Base-by-base conservation (phyloP, 2,113 vertebrate genomes). In the Craseonycteris thonglongyai region DNA sequence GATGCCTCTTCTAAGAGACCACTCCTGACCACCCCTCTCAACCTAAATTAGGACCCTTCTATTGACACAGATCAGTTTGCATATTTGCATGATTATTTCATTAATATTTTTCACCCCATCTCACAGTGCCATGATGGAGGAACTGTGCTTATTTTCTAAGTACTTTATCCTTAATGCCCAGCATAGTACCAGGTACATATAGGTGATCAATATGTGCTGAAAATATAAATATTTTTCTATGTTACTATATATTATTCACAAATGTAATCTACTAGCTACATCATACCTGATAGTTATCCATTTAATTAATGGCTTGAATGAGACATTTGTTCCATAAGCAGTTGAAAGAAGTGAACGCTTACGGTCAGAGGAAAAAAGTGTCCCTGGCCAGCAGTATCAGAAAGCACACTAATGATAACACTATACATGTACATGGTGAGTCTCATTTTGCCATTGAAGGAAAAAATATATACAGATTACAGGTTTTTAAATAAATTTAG, bases 401-500 rank as follows among this genome's bases (percentile, higher is more conserved):
- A 86, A 94, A 82, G 61, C 82, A 88, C 58, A 58, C 12, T 68
- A 72, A 74, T 79, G 66, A 83, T 79, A 54, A 54, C 8, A 56
- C 40, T 69, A 19, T 35, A 3, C 30, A 8, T 91, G 24, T 58
- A 72, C n/a, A 61, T 6, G 1, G 24, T 58, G 59, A 86, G 68
- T n/a, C 90, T 95, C 66, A 83, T 72, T 79, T 76, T 93, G 51
- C 79, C 87, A 14, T 35, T 71, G 71, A 63, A 85, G 94, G 49
- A 78, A 76, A 66, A 79, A 61, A 58, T 38, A 47, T 33, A 35
- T 42, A 74, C 16, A 75, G 45, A 56, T 84, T 82, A 65, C 12
- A 94, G 63, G 65, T 84, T 97, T 75, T 79, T 10, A 84, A 92
- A 93, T 81, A 65, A 85, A 35, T 35, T 78, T 51, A 80, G 69